Percentiles rank a stretch among this genome's conserved stretches.
These are phyloP conservation scores for Microtus agrestis DNA, from an alignment of 2,797 vertebrate genomes.

Conservation along the genomic window DNA sequence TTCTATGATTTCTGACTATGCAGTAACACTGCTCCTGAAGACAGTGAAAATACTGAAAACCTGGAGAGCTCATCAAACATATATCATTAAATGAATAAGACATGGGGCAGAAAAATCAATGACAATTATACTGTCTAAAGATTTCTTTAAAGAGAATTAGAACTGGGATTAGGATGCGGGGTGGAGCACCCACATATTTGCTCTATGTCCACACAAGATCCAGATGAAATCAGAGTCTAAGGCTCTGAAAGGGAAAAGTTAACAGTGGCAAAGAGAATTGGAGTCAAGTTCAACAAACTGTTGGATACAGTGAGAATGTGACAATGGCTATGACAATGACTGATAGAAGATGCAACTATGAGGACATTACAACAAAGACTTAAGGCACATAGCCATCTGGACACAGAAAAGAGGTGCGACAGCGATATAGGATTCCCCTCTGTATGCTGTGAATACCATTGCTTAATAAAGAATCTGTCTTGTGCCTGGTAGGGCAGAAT, in stretches of 20 bases:
- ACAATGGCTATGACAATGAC: neutral
- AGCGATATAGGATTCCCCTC: too few species aligned
- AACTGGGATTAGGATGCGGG: neutral
- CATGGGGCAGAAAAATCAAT: slow-evolving; percentile 1
- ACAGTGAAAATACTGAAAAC: neutral
- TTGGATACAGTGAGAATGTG: neutral
- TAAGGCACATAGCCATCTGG: neutral
- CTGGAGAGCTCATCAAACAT: neutral
- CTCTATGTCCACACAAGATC: neutral
- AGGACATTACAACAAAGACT: neutral
- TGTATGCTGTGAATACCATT: too few species aligned
- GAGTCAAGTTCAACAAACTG: neutral
- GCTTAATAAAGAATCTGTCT: too few species aligned
- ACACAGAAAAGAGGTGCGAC: neutral
- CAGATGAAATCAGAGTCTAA: slow-evolving; percentile 12
- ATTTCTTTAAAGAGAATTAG: slow-evolving; percentile 31
- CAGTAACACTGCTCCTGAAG: neutral
- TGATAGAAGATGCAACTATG: neutral
- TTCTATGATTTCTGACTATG: neutral
- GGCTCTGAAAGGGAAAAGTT: neutral
- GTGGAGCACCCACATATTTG: neutral
- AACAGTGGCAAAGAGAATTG: neutral
- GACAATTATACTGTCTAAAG: slow-evolving; percentile 17
- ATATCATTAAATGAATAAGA: slow-evolving; percentile 34
- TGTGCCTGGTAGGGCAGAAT: too few species aligned